These are phyloP conservation scores for Athripsodes cinereus DNA, from an alignment of 2,888 invertebrate species.

Conservation along the genomic window DNA sequence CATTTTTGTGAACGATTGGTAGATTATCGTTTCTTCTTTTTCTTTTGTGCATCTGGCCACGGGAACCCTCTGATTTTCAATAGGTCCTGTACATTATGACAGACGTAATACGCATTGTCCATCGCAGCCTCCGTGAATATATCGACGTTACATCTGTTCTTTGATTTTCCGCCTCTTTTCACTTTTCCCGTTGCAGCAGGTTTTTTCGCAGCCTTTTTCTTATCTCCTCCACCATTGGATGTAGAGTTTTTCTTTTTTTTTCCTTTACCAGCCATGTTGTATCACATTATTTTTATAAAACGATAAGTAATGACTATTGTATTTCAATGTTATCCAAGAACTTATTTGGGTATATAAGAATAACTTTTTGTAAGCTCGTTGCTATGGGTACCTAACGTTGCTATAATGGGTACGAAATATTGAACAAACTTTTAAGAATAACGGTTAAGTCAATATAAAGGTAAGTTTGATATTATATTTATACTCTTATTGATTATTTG, in stretches of 20 bases:
- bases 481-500: too few relatives aligned
- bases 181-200: slow-evolving; percentile 40
- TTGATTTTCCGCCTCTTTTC: slow-evolving; percentile 51
- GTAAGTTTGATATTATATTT: too few relatives aligned
- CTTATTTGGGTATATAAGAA: too few relatives aligned
- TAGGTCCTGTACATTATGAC: slow-evolving; percentile 88
- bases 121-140: slow-evolving; percentile 86
- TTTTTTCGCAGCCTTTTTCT: slow-evolving; percentile 45
- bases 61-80: slow-evolving; percentile 81
- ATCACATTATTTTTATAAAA: too few relatives aligned
- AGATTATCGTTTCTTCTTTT: slow-evolving; percentile 51
- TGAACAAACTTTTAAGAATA: too few relatives aligned
- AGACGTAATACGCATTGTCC: slow-evolving; percentile 91
- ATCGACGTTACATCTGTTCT: slow-evolving; percentile 69
- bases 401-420: too few relatives aligned
- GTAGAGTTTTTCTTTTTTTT: slow-evolving; percentile 38
- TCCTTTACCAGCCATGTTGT: slow-evolving; percentile 38
- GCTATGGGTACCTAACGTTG: too few relatives aligned
- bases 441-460: too few relatives aligned
- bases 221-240: slow-evolving; percentile 33
- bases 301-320: too few relatives aligned
- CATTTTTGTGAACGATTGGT: too few relatives aligned
- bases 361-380: too few relatives aligned
- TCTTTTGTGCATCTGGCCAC: slow-evolving; percentile 82
- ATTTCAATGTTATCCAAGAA: too few relatives aligned